Percentiles rank a stretch among this genome's conserved stretches.
These are phyloP conservation scores for Diglossa cyanea DNA, from an alignment of 2,797 vertebrate species.

Conservation along the genomic window DNA sequence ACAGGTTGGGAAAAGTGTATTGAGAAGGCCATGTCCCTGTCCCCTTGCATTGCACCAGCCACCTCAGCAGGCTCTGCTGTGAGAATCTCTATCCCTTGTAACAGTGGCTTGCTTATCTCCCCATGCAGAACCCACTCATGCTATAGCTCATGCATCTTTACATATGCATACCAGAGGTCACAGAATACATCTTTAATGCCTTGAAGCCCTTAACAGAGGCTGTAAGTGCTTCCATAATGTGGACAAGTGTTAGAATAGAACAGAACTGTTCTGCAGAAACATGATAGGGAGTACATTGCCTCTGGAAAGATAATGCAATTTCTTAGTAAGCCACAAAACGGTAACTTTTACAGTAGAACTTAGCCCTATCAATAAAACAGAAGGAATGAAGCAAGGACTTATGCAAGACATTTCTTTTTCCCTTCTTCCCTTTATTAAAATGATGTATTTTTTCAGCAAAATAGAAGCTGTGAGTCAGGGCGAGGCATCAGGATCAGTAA, in stretches of 20 bases:
- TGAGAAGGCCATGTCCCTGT: neutral
- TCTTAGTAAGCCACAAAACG: neutral
- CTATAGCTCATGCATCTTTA: neutral
- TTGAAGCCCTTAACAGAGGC: neutral
- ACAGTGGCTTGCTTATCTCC: neutral
- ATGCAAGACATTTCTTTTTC: neutral
- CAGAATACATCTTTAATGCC: neutral
- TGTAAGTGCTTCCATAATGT: neutral
- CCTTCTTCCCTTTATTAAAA: neutral
- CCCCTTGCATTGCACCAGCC: neutral
- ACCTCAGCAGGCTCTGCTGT: neutral
- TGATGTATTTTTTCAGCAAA: neutral
- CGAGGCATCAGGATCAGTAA: neutral
- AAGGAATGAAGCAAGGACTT: conserved; percentile 12
- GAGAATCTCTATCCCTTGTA: neutral
- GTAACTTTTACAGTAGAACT: neutral
- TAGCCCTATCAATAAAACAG: neutral
- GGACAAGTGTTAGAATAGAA: neutral
- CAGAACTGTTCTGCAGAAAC: neutral
- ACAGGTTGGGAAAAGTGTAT: neutral
- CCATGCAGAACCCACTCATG: neutral
- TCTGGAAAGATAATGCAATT: neutral
- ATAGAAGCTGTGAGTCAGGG: neutral
- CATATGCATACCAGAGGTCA: neutral
- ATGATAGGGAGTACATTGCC: neutral